Base-by-base conservation (phyloP, 2,113 vertebrate species). In the Oreochromis tanganicae region DNA sequence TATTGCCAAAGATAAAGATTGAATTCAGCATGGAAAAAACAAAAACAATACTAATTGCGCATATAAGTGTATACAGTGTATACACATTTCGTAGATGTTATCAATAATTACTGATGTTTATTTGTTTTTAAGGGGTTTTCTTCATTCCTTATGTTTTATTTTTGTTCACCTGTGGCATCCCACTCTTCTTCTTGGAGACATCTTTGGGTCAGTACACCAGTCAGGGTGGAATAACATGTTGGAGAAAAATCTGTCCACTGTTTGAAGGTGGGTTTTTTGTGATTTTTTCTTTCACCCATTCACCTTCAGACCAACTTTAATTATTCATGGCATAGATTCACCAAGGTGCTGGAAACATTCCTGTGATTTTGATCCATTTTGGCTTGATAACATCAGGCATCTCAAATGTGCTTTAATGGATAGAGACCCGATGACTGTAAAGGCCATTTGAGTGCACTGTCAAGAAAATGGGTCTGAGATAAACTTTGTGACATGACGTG, bases 181-280 rank as follows among this genome's bases (percentile, higher is more conserved):
- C 96, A 8, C 94, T 97, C 48, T 97, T 97, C 92, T 94, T 97
- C 84, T 61, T 97, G 91, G 96, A 97, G 83, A 97, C 93, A 7
- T 94, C 96, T n/a, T 79, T 97, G 91, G 97, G 97, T 10, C 97
- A 97, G 89, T 97, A 91, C 92, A 97, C 97, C 46, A 97, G 95
- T 57, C 94, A 97, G 61, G 95, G 96, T 80, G 96, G 96, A 75
- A 95, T 97, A 84, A 97, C 95, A 66, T 96, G 96, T 46, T 97
- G 97, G 97, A 96, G 94, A 38, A 96, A 96, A 87, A 95, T 97
- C 56, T 97, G 96, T 38, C 97, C 97, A 24, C 94, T 97, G 7
- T 97, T 97, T 95, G 91, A 97, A 96, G 96, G 96, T 85, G 66
- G 14, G 0, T 14, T 50, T 50, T 50, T n/a, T 32, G 27, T n/a